Conservation (phyloP, 2,888 invertebrate species). For the Nebria salina region DNA sequence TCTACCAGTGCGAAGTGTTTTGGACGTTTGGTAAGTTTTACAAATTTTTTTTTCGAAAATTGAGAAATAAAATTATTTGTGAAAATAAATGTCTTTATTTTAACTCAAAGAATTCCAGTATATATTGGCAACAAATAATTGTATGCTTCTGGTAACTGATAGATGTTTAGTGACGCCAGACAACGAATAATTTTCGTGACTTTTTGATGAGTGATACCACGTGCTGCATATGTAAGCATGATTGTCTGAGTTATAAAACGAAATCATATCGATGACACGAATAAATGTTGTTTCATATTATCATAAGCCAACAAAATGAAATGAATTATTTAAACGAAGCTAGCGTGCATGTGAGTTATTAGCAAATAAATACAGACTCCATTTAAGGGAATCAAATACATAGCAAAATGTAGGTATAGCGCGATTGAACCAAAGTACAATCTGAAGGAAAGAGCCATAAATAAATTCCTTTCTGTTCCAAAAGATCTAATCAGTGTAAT, state of each 20-base stretch:
- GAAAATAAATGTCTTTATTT: no score
- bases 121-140: no score
- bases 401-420: neutral
- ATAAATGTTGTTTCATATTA: neutral
- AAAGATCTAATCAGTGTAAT: conserved; percentile 42
- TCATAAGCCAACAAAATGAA: neutral
- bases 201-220: no score
- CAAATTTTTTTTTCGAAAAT: no score
- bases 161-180: no score
- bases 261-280: neutral
- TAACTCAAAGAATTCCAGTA: no score
- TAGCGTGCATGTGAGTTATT: neutral
- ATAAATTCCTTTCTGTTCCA: conserved; percentile 45
- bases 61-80: no score
- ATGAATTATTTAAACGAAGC: neutral
- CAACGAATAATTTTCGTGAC: no score
- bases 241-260: neutral
- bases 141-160: no score
- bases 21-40: no score
- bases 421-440: neutral
- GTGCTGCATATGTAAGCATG: no score
- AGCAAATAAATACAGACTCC: neutral
- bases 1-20: no score
- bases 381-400: neutral
- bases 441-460: conserved; percentile 37